Evolutionary conservation across 2,113 vertebrate species (phyloP), one percentile per base, ranked within the genome.

Genomic region (Ciconia boyciana): DNA sequence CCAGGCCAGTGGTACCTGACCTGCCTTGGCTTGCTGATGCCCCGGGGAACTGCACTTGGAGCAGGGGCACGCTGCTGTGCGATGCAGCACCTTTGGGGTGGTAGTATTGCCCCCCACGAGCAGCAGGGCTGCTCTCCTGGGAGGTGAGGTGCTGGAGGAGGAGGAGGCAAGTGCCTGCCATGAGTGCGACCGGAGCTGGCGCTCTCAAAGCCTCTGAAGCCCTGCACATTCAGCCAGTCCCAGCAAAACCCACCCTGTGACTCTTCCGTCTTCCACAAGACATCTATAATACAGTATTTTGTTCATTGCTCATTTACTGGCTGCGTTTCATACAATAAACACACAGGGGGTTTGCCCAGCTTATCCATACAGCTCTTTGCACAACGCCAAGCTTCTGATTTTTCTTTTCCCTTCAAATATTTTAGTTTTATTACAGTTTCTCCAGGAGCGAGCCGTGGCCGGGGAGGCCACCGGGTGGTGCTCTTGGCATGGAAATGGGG

Each of bases 401-500:
- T 79, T 57, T 43, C 28, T 10, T 61, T 60, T 14, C 3, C 7
- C 13, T 93, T 61, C 41, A 41, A 61, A 4, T 28, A 15, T 69
- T 69, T 39, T 12, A 2, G 11, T 10, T 68, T 62, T 36, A 15
- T 19, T 2, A 1, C 0, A 0, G 14, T 65, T 84, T 68, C 29
- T 15, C 25, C 31, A 28, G 44, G 36, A 65, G 26, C 21, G 32
- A 4, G 60, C n/a, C 2, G 0, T 12, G 25, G n/a, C 36, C 1
- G 0, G 8, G 28, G 2, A 77, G 7, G 60, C 96, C 97, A 93
- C 89, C 9, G 31, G 96, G 79, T 91, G 97, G 97, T 86, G 95
- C 94, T 96, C 94, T 97, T 60, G 62, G 94, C 71, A 43, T 26
- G 83, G 83, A 26, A 87, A 96, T 88, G 20, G 4, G 16, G 11